Base-by-base conservation (phyloP, 2,113 vertebrate species). In the Podarcis cretensis region DNA sequence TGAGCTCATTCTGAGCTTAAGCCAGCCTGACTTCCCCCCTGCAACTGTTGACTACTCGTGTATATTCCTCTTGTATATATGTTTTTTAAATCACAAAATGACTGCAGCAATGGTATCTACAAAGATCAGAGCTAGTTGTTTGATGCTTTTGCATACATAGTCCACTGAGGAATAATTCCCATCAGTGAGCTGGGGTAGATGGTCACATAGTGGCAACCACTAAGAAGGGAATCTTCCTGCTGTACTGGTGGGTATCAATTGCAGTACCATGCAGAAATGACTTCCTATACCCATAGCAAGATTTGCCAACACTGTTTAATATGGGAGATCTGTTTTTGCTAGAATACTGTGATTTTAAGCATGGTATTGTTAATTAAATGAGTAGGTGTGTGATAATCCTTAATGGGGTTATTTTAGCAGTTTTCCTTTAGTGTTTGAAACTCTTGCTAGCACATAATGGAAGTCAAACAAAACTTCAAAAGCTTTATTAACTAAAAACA, bases 361-460 rank as follows among this genome's bases (percentile, higher is more conserved):
- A 84, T 89, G 87, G 18, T 69, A 65, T 89, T 92, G 48, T 48
- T 48, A 48, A 48, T 48, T 48, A 48, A 48, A 48, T 48, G 48
- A 48, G 48, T 48, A 48, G 9, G 48, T 91, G 89, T 63, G 57
- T 89, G 91, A 77, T 65, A n/a, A 54, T 30, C 81, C n/a, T 87
- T 87, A 48, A 94, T 76, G 27, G 92, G 32, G 27, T 54, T 90
- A 71, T 84, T 74, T 77, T 23, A 77, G 91, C 69, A 92, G 73
- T 30, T 89, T 87, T 74, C 93, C 85, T 83, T 27, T 89, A 87
- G 48, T 57, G 54, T 77, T 65, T 78, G 83, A 32, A 83, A 35
- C 43, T 89, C 89, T 78, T 80, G 77, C 93, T 40, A 78, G 92
- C 92, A 75, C 65, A 84, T 32, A 83, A 78, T 89, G 69, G 88